A percentile compares a stretch with the other conserved stretches of the same genome.
Evolutionary conservation across 1,140 invertebrate genomes (phyloP).

Genomic region (Panagrolaimus sp.): DNA sequence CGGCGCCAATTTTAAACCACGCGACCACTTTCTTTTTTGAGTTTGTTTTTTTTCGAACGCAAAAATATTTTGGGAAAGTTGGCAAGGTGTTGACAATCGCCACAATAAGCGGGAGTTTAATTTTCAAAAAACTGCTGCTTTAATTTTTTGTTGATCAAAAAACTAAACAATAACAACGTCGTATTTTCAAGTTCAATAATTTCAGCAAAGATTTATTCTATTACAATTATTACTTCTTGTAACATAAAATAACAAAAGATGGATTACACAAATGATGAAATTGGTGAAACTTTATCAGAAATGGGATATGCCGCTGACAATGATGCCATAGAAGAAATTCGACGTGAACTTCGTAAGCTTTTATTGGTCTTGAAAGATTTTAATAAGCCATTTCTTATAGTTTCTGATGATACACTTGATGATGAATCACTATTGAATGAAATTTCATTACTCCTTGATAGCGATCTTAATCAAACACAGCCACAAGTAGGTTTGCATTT

Average conservation of each 20-base stretch:
- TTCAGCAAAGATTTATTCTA: neutral
- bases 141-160: no score
- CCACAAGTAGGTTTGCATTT: no score
- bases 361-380: neutral
- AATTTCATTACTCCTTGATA: neutral
- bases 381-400: neutral
- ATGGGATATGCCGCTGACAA: constrained; percentile 2
- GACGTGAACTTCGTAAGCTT: constrained; percentile 7
- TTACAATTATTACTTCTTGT: neutral
- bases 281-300: constrained; percentile 10
- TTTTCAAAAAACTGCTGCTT: no score
- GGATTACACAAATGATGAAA: constrained; percentile 8
- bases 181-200: neutral
- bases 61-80: neutral
- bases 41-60: no score
- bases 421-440: neutral
- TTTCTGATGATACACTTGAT: neutral
- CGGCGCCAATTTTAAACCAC: no score
- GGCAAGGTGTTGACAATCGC: neutral
- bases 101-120: neutral
- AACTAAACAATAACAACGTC: neutral
- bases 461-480: neutral
- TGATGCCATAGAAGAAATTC: constrained; percentile 1
- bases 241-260: neutral
- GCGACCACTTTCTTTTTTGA: no score